Percentiles rank a stretch among this genome's conserved stretches.
phyloP scores from a whole-genome alignment of 2,797 vertebrate species.

The Ciconia nigra region DNA sequence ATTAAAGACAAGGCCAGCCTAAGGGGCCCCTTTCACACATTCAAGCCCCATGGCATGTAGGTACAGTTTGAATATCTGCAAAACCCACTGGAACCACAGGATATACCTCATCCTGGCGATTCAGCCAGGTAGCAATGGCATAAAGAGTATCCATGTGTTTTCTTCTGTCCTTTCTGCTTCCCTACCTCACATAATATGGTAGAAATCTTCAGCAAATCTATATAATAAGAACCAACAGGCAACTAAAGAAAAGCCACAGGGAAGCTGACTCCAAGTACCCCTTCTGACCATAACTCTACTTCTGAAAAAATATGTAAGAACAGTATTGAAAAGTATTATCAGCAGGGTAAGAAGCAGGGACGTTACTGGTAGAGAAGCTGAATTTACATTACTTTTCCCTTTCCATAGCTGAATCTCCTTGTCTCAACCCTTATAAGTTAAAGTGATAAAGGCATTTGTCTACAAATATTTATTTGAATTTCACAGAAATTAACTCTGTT shows the following conservation, averaged over 20 bases:
- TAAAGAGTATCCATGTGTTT: no score
- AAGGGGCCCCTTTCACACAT: no score
- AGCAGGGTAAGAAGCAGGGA: not conserved
- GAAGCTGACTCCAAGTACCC: not conserved
- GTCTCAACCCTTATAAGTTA: rapidly evolving
- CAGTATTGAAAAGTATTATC: not conserved
- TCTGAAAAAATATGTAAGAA: rapidly evolving
- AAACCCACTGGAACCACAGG: not conserved
- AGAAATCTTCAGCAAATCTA: not conserved
- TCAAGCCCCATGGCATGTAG: rapidly evolving
- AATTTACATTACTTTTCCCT: not conserved
- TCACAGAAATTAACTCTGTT: not conserved
- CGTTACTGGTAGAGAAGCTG: rapidly evolving
- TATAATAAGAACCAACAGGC: not conserved
- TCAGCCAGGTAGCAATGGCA: no score
- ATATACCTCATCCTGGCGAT: not conserved
- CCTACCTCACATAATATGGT: no score
- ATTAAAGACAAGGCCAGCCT: not conserved
- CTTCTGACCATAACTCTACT: not conserved
- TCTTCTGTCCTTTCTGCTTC: no score
- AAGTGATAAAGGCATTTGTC: not conserved
- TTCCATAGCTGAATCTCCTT: not conserved
- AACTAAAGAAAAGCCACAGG: not conserved
- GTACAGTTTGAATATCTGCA: not conserved
- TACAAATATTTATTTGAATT: not conserved